A percentile compares a stretch with the other conserved stretches of the same genome.
phyloP scores from a whole-genome alignment of 2,888 invertebrate species.

The Amphipyra tragopoginis region DNA sequence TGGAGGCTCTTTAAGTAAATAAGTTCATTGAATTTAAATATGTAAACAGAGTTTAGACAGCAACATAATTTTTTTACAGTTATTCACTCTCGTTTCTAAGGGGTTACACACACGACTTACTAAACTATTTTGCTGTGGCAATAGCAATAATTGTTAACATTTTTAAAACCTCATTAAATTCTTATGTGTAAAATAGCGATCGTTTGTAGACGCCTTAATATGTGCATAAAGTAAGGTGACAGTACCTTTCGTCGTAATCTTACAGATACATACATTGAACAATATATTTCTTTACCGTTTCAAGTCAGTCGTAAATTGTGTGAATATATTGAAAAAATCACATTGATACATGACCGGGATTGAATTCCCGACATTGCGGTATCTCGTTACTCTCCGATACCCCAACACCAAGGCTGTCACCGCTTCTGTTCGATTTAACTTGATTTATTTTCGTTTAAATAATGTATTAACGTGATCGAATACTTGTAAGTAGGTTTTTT shows the following conservation, averaged over 20 bases:
- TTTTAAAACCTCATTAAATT: no score
- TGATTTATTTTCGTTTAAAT: conserved; percentile 64
- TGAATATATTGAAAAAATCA: conserved; percentile 44
- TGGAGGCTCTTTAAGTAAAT: no score
- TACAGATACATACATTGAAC: conserved; percentile 23
- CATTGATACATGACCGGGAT: conserved; percentile 46
- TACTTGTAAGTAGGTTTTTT: conserved; percentile 60
- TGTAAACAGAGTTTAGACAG: no score
- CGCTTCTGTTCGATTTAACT: conserved; percentile 57
- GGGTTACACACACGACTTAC: no score
- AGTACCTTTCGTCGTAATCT: conserved; percentile 25
- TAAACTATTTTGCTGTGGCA: no score
- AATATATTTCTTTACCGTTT: conserved; percentile 39
- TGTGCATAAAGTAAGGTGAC: conserved; percentile 8
- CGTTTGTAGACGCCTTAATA: not conserved
- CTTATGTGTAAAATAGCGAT: no score
- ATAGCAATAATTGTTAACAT: no score
- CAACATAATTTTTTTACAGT: no score
- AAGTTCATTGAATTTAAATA: no score
- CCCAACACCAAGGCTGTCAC: conserved; percentile 57
- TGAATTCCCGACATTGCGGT: conserved; percentile 46
- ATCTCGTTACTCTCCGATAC: conserved; percentile 50
- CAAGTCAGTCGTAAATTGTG: conserved; percentile 44
- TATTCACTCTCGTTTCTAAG: no score
- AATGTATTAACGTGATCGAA: conserved; percentile 52